A percentile compares a stretch with the other conserved stretches of the same genome.
Conservation (phyloP, 1,140 invertebrate genomes). For the Pomacea maculata region DNA sequence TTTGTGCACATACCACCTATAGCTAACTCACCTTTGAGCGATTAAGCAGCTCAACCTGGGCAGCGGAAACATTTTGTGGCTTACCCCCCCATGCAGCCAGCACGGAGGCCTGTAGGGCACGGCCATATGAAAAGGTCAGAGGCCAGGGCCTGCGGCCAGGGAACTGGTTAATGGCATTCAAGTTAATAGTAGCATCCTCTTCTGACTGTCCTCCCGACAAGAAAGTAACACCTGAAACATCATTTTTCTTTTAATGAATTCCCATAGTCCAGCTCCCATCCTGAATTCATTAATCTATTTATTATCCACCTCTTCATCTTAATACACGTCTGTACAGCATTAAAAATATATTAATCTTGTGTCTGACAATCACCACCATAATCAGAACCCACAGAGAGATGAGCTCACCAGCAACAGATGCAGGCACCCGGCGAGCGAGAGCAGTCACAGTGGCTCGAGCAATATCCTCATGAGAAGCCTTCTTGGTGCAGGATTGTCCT, state of each 20-base stretch:
- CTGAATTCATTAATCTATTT: background rate
- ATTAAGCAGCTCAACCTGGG: conserved; percentile 88
- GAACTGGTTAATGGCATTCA: conserved; percentile 92
- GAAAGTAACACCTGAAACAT: conserved; percentile 82
- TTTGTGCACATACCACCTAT: no score
- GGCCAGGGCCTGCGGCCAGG: conserved; percentile 85
- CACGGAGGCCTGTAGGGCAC: conserved; percentile 87
- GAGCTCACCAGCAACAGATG: conserved; percentile 79
- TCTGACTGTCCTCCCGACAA: conserved; percentile 97
- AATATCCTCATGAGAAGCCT: conserved; percentile 77
- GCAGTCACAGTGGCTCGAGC: conserved; percentile 88
- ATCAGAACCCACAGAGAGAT: background rate
- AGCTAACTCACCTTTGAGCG: conserved; percentile 75
- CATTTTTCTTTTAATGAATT: background rate
- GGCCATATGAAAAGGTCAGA: conserved; percentile 95
- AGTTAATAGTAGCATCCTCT: conserved; percentile 92
- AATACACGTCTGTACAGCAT: background rate
- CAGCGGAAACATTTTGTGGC: conserved; percentile 82
- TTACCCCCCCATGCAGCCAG: conserved; percentile 93
- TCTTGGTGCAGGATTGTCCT: conserved; percentile 78
- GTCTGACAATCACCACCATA: no score
- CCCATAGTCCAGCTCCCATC: background rate
- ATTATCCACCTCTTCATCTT: background rate
- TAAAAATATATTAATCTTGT: no score
- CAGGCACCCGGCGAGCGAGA: conserved; percentile 86